Evolutionary conservation across 2,797 vertebrate genomes (phyloP).

Genomic region (Falco peregrinus): DNA sequence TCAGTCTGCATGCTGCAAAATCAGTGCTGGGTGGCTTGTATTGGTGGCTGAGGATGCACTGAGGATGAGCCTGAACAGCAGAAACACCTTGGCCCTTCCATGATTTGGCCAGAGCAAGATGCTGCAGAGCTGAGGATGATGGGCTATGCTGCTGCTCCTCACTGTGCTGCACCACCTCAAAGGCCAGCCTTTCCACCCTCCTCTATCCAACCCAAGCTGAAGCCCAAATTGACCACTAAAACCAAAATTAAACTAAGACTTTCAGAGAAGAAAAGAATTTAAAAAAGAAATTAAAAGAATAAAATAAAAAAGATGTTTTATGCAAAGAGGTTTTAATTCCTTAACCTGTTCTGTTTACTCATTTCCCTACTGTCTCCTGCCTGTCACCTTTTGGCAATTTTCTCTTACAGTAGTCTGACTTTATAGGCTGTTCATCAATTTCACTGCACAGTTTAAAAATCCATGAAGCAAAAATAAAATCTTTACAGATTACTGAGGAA

Average conservation of each 20-base stretch:
- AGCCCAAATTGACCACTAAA: neutral
- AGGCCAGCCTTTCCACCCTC: neutral
- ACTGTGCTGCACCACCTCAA: accelerated
- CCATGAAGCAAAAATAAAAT: constrained; percentile 22
- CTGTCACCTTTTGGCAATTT: neutral
- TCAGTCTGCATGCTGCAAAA: neutral
- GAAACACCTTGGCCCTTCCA: neutral
- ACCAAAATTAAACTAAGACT: neutral
- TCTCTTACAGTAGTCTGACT: neutral
- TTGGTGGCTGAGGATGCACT: neutral
- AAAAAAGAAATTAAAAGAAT: too few species aligned
- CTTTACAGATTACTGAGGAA: neutral
- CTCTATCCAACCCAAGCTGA: neutral
- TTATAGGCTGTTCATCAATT: constrained; percentile 11
- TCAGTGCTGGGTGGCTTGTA: neutral
- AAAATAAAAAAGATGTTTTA: neutral
- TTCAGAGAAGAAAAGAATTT: neutral
- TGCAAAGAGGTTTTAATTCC: neutral
- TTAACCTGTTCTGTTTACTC: neutral
- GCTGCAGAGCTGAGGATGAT: neutral
- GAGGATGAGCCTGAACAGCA: neutral
- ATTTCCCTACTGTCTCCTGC: neutral
- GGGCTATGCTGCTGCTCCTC: neutral
- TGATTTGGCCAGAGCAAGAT: neutral
- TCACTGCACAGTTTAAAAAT: constrained; percentile 3